These are phyloP conservation scores for Seira ritae DNA, from an alignment of 2,888 invertebrate genomes.

Conservation along the genomic window DNA sequence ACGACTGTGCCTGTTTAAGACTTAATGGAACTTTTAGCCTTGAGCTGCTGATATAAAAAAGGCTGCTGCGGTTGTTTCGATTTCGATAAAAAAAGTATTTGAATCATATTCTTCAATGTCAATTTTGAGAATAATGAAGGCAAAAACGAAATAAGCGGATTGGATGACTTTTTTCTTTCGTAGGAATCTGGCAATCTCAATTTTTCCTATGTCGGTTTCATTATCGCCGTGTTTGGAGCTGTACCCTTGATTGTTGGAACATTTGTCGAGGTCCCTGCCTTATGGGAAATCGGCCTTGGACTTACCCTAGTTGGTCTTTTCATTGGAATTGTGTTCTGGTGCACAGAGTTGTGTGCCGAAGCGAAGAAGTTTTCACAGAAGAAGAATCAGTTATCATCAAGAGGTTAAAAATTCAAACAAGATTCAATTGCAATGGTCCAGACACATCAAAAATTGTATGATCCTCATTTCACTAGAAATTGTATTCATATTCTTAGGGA, in stretches of 20 bases:
- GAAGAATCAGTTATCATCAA: slow-evolving; percentile 44
- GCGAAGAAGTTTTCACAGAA: slow-evolving; percentile 47
- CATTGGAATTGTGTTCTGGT: slow-evolving; percentile 64
- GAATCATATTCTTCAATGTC: too few species aligned
- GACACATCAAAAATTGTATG: too few species aligned
- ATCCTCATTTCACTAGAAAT: too few species aligned
- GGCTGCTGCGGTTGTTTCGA: too few species aligned
- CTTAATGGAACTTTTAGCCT: too few species aligned
- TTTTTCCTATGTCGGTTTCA: slow-evolving; percentile 61
- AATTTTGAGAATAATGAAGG: too few species aligned
- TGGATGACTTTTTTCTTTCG: background rate
- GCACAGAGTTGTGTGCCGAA: slow-evolving; percentile 56
- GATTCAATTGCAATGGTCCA: too few species aligned
- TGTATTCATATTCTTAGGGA: too few species aligned
- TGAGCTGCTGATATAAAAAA: too few species aligned
- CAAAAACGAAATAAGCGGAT: too few species aligned
- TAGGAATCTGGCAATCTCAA: slow-evolving; percentile 47
- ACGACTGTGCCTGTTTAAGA: too few species aligned
- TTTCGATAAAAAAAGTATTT: too few species aligned
- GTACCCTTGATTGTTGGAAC: slow-evolving; percentile 65
- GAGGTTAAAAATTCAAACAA: slow-evolving; percentile 18
- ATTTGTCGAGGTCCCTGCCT: slow-evolving; percentile 58
- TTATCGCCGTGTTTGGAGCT: slow-evolving; percentile 58
- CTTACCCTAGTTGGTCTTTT: slow-evolving; percentile 61
- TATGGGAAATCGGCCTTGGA: slow-evolving; percentile 62